These are phyloP conservation scores for Macroramphosus scolopax DNA, from an alignment of 2,797 vertebrate genomes.

Conservation along the genomic window DNA sequence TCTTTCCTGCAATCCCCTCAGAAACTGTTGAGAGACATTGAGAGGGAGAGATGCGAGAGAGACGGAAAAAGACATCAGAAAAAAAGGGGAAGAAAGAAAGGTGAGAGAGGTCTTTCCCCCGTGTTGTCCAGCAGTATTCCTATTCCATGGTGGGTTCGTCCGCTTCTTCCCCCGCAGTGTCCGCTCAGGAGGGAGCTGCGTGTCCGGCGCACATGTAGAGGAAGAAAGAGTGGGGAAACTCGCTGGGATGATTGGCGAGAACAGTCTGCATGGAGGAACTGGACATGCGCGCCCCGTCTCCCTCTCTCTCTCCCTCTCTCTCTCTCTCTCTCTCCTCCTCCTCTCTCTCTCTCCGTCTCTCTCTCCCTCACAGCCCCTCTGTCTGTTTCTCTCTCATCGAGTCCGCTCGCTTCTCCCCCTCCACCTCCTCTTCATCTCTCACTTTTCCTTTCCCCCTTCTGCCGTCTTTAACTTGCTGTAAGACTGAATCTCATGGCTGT, in stretches of 20 bases:
- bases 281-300: constrained; percentile 84
- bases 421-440: too few species aligned
- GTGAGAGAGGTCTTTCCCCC: constrained; percentile 26
- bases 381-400: constrained; percentile 44
- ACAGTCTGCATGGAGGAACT: constrained; percentile 78
- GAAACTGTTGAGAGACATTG: constrained; percentile 90
- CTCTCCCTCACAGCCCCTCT: constrained; percentile 20
- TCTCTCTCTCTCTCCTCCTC: constrained; percentile 11
- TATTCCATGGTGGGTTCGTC: constrained; percentile 79
- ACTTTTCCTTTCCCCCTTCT: constrained; percentile 15
- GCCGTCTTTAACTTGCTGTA: constrained; percentile 42
- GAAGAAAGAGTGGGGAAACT: constrained; percentile 61
- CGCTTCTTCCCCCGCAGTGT: constrained; percentile 86
- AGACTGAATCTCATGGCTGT: constrained; percentile 21
- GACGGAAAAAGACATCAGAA: constrained; percentile 65
- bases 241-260: constrained; percentile 77
- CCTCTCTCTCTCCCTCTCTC: constrained; percentile 32
- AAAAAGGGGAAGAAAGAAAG: constrained; percentile 45
- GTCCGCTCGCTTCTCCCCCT: too few species aligned
- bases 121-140: constrained; percentile 76
- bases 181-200: constrained; percentile 79
- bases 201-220: constrained; percentile 82
- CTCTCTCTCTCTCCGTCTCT: constrained; percentile 3
- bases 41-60: constrained; percentile 76
- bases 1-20: constrained; percentile 83